Evolutionary conservation across 2,113 vertebrate species (phyloP).

Genomic region (Salvelinus sp.): DNA sequence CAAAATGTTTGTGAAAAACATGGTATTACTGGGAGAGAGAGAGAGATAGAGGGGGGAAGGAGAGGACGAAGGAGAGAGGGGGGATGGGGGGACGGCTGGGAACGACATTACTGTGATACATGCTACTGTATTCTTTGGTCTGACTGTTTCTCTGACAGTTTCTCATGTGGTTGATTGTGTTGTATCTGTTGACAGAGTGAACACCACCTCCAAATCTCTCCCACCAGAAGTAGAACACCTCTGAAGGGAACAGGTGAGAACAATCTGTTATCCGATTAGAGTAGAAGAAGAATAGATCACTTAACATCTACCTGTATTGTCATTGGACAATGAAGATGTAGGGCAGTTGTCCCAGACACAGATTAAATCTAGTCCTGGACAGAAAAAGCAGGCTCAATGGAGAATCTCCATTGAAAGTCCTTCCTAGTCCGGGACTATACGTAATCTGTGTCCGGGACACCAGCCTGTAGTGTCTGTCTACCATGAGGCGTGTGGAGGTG

Average conservation of each 20-base stretch:
- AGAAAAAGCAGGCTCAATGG: no score
- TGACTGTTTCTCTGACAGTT: background rate
- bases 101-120: no score
- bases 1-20: no score
- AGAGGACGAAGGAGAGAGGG: no score
- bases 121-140: background rate
- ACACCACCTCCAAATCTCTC: background rate
- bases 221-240: background rate
- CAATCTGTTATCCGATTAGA: background rate
- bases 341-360: no score
- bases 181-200: slow-evolving; percentile 3
- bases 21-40: no score
- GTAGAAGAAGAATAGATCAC: background rate
- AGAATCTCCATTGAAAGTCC: no score
- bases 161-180: background rate
- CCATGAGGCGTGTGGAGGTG: background rate
- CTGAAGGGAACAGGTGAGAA: slow-evolving; percentile 7
- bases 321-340: background rate
- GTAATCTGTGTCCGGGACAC: no score
- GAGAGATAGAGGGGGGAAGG: no score
- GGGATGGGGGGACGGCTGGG: no score
- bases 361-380: no score
- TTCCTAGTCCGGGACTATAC: no score
- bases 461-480: background rate
- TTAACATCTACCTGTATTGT: background rate